These are phyloP conservation scores for Sternarchorhynchus goeldii DNA, from an alignment of 2,797 vertebrate species.

Conservation along the genomic window DNA sequence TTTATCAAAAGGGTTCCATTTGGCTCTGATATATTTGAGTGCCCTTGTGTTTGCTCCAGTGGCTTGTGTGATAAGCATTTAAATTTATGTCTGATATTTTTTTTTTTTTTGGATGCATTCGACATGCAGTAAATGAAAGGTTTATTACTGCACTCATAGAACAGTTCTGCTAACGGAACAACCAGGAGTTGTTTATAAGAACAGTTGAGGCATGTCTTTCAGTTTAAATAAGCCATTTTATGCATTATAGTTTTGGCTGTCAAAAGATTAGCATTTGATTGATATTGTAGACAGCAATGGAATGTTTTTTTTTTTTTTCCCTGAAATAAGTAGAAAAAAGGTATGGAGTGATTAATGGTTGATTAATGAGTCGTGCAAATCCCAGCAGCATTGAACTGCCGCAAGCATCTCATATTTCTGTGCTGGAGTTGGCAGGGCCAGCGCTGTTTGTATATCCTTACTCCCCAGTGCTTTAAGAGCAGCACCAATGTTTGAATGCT, in stretches of 20 bases:
- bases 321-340: not conserved
- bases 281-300: not conserved
- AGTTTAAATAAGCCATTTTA: not conserved
- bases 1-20: not conserved
- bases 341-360: constrained; percentile 3
- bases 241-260: not conserved
- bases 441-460: constrained; percentile 51
- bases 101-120: not conserved
- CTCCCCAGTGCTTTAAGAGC: constrained; percentile 46
- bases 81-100: not conserved
- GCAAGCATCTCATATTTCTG: constrained; percentile 22
- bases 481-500: constrained; percentile 43
- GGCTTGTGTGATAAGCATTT: not conserved
- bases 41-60: not conserved
- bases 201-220: not conserved
- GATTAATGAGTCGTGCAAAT: constrained; percentile 27
- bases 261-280: not conserved
- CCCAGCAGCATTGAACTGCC: not conserved
- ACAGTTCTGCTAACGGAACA: not conserved
- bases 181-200: not conserved
- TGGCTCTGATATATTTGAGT: not conserved
- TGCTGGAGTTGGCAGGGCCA: constrained; percentile 42
- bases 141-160: not conserved
- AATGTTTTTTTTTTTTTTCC: not conserved
- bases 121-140: not conserved